These are phyloP conservation scores for Verasper variegatus DNA, from an alignment of 2,113 vertebrate species.

Conservation along the genomic window DNA sequence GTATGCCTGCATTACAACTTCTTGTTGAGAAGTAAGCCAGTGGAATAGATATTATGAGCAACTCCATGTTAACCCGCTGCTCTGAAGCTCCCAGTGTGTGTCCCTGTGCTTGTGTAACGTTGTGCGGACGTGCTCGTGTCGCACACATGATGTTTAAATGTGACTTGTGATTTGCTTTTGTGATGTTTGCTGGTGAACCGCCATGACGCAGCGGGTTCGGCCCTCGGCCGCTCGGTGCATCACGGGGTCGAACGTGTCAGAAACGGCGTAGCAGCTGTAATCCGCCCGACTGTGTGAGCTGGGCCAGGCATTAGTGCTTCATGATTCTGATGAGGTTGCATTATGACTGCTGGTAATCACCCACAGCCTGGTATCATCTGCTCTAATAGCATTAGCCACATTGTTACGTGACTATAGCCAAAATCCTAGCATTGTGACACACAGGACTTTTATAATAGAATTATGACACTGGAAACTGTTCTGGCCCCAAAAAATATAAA, in stretches of 20 bases:
- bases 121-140: background rate
- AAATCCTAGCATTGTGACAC: slow-evolving; percentile 49
- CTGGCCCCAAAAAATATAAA: background rate
- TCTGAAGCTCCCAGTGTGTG: background rate
- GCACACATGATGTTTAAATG: background rate
- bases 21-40: slow-evolving; percentile 27
- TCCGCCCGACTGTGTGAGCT: slow-evolving; percentile 48
- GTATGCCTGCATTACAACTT: slow-evolving; percentile 14
- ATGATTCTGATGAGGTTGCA: slow-evolving; percentile 55
- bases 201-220: slow-evolving; percentile 14
- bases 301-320: slow-evolving; percentile 36
- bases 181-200: slow-evolving; percentile 9
- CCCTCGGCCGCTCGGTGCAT: background rate
- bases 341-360: slow-evolving; percentile 61
- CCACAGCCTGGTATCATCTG: slow-evolving; percentile 59
- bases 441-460: slow-evolving; percentile 33
- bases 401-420: slow-evolving; percentile 58
- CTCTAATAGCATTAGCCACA: slow-evolving; percentile 66
- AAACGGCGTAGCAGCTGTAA: slow-evolving; percentile 59
- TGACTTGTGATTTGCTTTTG: background rate
- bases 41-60: slow-evolving; percentile 32
- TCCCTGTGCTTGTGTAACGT: background rate
- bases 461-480: slow-evolving; percentile 17
- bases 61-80: background rate
- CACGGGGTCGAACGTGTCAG: slow-evolving; percentile 12